These are phyloP conservation scores for Alviniconcha strummeri DNA, from an alignment of 2,888 invertebrate genomes.

Conservation along the genomic window DNA sequence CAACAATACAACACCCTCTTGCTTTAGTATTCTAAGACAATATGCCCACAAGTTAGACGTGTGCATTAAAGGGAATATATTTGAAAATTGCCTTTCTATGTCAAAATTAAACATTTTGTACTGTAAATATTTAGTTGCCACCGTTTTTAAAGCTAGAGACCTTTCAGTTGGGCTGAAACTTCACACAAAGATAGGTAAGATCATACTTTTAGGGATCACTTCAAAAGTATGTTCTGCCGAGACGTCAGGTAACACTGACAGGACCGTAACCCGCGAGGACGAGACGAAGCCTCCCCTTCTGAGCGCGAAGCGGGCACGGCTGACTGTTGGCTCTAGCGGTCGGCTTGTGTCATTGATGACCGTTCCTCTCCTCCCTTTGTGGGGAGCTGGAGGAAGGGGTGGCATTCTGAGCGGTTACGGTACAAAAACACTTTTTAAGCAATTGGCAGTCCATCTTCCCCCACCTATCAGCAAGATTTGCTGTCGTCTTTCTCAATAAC, in stretches of 20 bases:
- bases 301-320: slow-evolving; percentile 58
- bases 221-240: slow-evolving; percentile 62
- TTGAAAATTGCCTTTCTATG: too few species aligned
- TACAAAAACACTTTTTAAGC: not conserved
- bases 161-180: not conserved
- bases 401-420: slow-evolving; percentile 59
- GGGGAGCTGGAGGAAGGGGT: slow-evolving; percentile 55
- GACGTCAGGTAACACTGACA: slow-evolving; percentile 62
- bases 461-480: too few species aligned
- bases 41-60: too few species aligned
- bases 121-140: too few species aligned
- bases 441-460: too few species aligned
- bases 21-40: too few species aligned
- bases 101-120: too few species aligned
- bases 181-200: slow-evolving; percentile 35
- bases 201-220: slow-evolving; percentile 65
- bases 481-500: too few species aligned
- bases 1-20: too few species aligned
- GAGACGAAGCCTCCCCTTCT: slow-evolving; percentile 56
- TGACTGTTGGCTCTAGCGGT: slow-evolving; percentile 22
- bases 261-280: slow-evolving; percentile 58
- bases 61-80: too few species aligned
- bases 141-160: too few species aligned
- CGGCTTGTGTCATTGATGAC: slow-evolving; percentile 53
- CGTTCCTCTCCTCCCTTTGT: slow-evolving; percentile 52